These are phyloP conservation scores for Cryptotermes secundus DNA, from an alignment of 1,140 invertebrate species.

Conservation along the genomic window DNA sequence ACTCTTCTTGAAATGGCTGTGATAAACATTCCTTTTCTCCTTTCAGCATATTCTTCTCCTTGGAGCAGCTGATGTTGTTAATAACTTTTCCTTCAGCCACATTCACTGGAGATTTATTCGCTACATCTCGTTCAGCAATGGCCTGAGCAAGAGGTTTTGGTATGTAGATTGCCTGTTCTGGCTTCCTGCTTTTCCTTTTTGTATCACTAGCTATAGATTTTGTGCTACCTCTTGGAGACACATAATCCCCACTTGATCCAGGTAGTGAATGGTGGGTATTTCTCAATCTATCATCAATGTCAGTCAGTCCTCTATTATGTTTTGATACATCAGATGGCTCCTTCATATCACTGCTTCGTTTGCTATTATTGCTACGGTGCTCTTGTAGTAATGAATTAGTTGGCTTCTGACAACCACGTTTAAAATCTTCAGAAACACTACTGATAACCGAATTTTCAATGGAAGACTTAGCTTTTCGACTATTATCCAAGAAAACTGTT, in stretches of 20 bases:
- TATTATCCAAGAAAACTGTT: constrained; percentile 47
- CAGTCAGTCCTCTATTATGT: constrained; percentile 31
- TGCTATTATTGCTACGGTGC: constrained; percentile 25
- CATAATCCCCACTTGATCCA: constrained; percentile 43
- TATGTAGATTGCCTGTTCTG: constrained; percentile 57
- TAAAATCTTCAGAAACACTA: constrained; percentile 22
- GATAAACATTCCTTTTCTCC: neutral
- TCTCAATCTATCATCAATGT: constrained; percentile 36
- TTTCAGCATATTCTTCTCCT: neutral
- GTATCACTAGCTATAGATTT: constrained; percentile 42
- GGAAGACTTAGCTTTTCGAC: constrained; percentile 38
- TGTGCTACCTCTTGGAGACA: constrained; percentile 40
- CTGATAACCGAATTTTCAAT: constrained; percentile 27
- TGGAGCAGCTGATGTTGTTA: neutral
- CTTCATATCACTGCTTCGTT: neutral
- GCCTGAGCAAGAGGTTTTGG: constrained; percentile 52
- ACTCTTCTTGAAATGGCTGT: neutral
- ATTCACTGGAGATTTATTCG: constrained; percentile 30
- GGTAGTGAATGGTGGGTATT: constrained; percentile 45
- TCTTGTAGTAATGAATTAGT: constrained; percentile 30
- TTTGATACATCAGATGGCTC: constrained; percentile 19
- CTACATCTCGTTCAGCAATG: constrained; percentile 47
- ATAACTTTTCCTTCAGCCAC: constrained; percentile 36
- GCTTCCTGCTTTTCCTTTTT: constrained; percentile 53
- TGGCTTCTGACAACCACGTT: constrained; percentile 27